Evolutionary conservation across 2,888 invertebrate species (phyloP), one percentile per base, ranked within the genome.

Genomic region (Drosophila antonietae): DNA sequence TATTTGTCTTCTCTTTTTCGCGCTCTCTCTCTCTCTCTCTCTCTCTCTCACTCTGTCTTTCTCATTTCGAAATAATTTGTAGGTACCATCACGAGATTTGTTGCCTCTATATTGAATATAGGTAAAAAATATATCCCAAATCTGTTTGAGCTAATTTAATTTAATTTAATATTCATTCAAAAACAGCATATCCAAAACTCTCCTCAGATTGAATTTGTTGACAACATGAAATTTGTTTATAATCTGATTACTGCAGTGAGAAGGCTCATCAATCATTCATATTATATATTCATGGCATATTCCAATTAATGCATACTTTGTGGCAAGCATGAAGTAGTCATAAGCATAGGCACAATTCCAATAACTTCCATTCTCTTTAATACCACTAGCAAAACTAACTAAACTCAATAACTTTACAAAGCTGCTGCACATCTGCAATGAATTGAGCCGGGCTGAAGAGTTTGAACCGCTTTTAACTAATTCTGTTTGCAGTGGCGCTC

Each of bases 401-500:
- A 6, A 52, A 35, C 18, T 39, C 15, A 39, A 15, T 0, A 39
- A 14, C 8, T 9, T 23, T 6, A 5, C 39, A 23, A 39, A 39
- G 23, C 39, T 12, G 10, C 23, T 43, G 20, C 18, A 53, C 35
- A 47, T 15, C 10, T 43, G 6, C n/a, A 28, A 37, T 56, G 56
- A 31, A n/a, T 56, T 31, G 31, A 23, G 15, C 49, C 37, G 8
- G 1, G 31, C 18, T 57, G 18, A 37, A 9, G 6, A 8, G 58
- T 10, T n/a, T 58, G 0, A 28, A 28, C 9, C 18, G n/a, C 14
- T 39, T 41, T 51, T 56, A 55, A 62, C 28, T 20, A 62, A 31
- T 69, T 52, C 57, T 56, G 62, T 56, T 62, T 68, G 69, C 61
- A 35, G 20, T 6, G 18, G 15, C 41, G 41, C 41, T 33, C 47